Evolutionary conservation across 2,113 vertebrate species (phyloP).

Genomic region (Gallinago paraguaiae): DNA sequence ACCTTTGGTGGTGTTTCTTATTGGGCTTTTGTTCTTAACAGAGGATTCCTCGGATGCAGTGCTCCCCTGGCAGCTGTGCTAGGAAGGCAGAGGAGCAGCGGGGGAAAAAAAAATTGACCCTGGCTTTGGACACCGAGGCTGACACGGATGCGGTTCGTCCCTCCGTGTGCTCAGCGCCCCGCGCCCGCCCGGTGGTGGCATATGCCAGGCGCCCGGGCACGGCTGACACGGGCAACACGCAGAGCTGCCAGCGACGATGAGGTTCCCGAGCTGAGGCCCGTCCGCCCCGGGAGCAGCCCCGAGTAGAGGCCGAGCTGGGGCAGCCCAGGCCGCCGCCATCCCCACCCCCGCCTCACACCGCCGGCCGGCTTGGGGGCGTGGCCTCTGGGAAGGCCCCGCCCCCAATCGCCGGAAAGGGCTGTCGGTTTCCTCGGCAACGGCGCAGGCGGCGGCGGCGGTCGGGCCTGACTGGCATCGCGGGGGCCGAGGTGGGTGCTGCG

Average conservation of each 20-base stretch:
- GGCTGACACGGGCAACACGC: no score
- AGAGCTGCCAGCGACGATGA: fast-evolving
- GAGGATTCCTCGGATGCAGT: neutral
- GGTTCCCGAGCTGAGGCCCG: fast-evolving
- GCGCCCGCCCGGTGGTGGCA: fast-evolving
- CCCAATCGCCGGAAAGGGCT: no score
- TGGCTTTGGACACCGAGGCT: fast-evolving
- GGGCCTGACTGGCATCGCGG: neutral
- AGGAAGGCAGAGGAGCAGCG: fast-evolving
- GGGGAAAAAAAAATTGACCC: fast-evolving
- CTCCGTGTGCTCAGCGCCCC: fast-evolving
- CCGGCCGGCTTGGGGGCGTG: no score
- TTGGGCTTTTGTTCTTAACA: no score
- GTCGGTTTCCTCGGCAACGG: conserved; percentile 28
- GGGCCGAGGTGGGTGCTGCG: neutral
- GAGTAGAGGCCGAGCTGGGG: fast-evolving
- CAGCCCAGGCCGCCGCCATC: no score
- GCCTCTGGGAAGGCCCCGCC: no score
- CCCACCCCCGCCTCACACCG: no score
- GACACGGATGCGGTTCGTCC: fast-evolving
- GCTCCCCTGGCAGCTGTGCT: fast-evolving
- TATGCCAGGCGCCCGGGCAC: neutral
- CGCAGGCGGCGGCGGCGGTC: neutral
- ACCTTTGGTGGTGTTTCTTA: fast-evolving
- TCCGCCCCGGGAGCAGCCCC: fast-evolving